phyloP scores from a whole-genome alignment of 2,113 vertebrate genomes.

The Axis porcinus region DNA sequence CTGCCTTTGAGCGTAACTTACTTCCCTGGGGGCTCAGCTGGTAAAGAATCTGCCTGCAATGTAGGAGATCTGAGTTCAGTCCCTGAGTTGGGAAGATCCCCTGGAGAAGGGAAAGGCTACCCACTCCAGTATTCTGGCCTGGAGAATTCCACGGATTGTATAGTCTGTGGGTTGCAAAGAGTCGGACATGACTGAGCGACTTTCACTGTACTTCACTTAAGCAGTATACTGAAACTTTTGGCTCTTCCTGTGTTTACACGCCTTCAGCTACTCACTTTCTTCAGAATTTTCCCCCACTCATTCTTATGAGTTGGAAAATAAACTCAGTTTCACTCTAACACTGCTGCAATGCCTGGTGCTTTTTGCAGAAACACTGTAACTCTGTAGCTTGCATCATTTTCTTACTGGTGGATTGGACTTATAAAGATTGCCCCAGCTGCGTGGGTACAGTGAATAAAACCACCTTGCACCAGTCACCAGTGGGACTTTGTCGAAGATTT shows the following conservation, averaged over 20 bases:
- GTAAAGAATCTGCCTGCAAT: not conserved
- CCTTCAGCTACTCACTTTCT: not conserved
- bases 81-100: not conserved
- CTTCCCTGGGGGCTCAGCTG: not conserved
- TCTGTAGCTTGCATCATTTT: accelerated
- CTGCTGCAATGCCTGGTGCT: accelerated
- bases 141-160: not conserved
- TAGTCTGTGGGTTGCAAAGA: accelerated
- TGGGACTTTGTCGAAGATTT: too few species aligned
- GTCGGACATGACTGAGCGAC: accelerated
- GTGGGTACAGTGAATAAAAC: accelerated
- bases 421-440: too few species aligned
- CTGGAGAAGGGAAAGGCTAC: not conserved
- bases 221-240: accelerated
- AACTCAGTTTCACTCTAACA: accelerated
- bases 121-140: not conserved
- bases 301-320: not conserved
- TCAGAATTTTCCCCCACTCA: not conserved
- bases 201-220: not conserved
- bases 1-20: not conserved
- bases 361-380: accelerated
- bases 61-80: not conserved
- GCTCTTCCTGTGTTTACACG: not conserved
- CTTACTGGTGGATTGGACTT: too few species aligned
- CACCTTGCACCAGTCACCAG: accelerated